Base-by-base conservation (phyloP, 2,888 invertebrate genomes). In the Chorisops tibialis region DNA sequence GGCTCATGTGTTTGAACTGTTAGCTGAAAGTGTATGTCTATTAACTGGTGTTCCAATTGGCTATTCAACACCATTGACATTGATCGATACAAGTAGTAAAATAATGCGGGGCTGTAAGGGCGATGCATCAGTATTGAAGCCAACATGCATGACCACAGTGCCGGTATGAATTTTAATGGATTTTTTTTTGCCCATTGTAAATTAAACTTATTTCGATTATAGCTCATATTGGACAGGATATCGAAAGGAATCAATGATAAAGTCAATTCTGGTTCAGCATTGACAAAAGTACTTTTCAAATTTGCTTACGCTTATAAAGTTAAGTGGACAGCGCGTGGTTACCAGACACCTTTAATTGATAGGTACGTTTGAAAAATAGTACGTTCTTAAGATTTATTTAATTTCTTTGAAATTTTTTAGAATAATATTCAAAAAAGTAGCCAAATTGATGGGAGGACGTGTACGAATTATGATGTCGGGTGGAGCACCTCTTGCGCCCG, bases 161-260 rank as follows among this genome's bases (percentile, higher is more conserved):
- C 99, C 99, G 63, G 94, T 96, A 72, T 82, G 84, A 11, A 12
- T 48, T 12, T 22, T 48, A 22, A 22, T 45, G 14, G 5, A 16
- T 45, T 19, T 16, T 14, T 12, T 5, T 45, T 30, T 50, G 41
- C 7, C 7, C 12, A 37, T 37, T 1, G 41, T 41, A 12, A 3
- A 41, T 12, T 41, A 41, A 41, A 2, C 41, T 41, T 11, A 16
- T 14, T 41, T 7, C 16, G n/a, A n/a, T 16, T 67, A 35, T 80
- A 95, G 93, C 82, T 97, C 58, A 96, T 99, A 70, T 86, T 98
- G 82, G 98, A 98, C 80, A 88, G 98, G 71, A 93, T 99, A 74
- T 95, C 95, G 73, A 99, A 99, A 80, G 94, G 91, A 69, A 94
- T 99, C 65, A 93, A 93, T 74, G 96, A 97, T 73, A 95, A 94